A percentile compares a stretch with the other conserved stretches of the same genome.
These are phyloP conservation scores for Onychomys arenicola DNA, from an alignment of 2,797 vertebrate genomes.

Conservation along the genomic window DNA sequence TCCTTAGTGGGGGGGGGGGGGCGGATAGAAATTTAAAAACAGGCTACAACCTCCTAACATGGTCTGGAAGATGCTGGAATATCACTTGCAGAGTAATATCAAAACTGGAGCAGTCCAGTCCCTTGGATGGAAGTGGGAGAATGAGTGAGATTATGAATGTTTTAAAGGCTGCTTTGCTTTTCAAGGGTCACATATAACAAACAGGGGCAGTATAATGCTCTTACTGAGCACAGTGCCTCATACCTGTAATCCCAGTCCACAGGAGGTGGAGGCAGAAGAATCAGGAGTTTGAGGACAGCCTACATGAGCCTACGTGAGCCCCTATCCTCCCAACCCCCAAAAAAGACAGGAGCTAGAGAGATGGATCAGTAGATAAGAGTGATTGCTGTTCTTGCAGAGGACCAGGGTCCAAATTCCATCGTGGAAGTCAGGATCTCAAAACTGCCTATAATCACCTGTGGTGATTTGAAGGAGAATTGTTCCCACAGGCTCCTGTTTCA, in stretches of 20 bases:
- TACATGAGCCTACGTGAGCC: background rate
- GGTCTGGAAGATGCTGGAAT: background rate
- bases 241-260: background rate
- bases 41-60: background rate
- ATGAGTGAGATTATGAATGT: background rate
- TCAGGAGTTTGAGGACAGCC: background rate
- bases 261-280: background rate
- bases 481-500: background rate
- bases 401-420: background rate
- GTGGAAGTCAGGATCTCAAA: background rate
- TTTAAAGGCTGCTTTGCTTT: background rate
- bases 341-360: background rate
- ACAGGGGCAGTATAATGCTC: background rate
- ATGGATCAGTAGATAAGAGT: background rate
- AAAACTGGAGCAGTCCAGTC: background rate
- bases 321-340: background rate
- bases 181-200: constrained; percentile 7
- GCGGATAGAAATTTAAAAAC: background rate
- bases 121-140: background rate
- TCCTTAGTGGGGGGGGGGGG: background rate
- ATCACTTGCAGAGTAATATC: background rate
- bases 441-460: background rate
- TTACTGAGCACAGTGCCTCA: background rate
- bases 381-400: background rate
- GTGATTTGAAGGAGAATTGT: background rate